Conservation (phyloP, 2,113 vertebrate genomes). For the Chloropsis hardwickii region DNA sequence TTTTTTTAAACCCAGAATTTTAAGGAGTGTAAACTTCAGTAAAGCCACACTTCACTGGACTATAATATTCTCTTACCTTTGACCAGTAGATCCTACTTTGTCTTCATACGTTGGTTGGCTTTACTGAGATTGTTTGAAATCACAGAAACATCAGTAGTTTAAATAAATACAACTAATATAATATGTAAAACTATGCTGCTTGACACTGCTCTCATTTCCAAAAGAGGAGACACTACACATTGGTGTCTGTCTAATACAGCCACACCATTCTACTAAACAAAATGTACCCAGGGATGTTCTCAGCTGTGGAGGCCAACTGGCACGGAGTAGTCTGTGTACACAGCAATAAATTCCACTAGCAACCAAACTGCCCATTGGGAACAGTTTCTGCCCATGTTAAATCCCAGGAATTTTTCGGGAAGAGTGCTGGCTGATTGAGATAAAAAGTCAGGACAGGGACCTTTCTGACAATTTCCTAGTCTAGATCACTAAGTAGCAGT, state of each 20-base stretch:
- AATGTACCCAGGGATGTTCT: not conserved
- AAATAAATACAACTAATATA: not conserved
- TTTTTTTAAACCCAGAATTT: not conserved
- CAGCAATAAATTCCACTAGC: not conserved
- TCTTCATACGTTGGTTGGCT: not conserved
- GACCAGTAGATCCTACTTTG: not conserved
- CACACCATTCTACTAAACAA: not conserved
- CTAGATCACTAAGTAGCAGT: not conserved
- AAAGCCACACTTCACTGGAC: not conserved
- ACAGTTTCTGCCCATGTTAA: not conserved
- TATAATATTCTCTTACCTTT: not conserved
- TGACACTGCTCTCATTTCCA: not conserved
- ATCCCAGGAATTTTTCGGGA: not conserved
- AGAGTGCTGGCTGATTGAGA: not conserved
- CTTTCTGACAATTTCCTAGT: not conserved
- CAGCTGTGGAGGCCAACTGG: not conserved
- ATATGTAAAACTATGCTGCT: not conserved
- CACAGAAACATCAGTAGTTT: not conserved
- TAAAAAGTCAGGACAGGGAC: not conserved
- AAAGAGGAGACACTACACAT: not conserved
- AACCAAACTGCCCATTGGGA: not conserved
- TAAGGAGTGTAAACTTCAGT: not conserved
- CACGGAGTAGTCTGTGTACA: not conserved
- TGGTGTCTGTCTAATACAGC: not conserved
- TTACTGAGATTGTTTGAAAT: not conserved